Evolutionary conservation across 2,797 vertebrate species (phyloP).

Genomic region (Balearica regulorum): DNA sequence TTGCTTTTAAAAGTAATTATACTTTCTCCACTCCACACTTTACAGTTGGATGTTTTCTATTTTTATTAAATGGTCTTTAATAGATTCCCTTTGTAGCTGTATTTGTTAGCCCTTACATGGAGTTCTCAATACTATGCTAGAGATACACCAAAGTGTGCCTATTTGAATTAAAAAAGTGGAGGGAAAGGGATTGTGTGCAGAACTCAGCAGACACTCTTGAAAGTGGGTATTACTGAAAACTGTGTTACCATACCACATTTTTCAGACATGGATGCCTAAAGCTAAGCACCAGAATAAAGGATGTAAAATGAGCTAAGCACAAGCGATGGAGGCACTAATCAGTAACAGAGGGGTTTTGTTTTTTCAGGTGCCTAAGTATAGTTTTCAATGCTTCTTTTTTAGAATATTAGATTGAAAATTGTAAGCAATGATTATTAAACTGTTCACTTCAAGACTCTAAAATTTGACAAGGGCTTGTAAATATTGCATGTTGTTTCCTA

Average conservation of each 20-base stretch:
- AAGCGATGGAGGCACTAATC: fast-evolving
- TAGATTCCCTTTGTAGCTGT: background rate
- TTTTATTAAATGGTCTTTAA: background rate
- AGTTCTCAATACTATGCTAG: background rate
- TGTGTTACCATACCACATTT: background rate
- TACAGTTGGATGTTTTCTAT: background rate
- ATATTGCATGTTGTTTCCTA: background rate
- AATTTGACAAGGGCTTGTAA: background rate
- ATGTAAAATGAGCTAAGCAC: background rate
- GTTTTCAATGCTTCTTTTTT: background rate
- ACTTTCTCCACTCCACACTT: background rate
- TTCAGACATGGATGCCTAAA: background rate
- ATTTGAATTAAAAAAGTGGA: background rate
- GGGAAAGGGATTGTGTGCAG: background rate
- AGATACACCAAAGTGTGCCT: background rate
- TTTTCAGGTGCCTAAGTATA: background rate
- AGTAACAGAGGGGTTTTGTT: background rate
- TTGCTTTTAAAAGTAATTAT: background rate
- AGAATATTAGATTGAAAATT: background rate
- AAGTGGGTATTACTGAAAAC: background rate
- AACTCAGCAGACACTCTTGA: background rate
- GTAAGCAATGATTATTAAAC: background rate
- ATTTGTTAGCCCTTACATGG: background rate
- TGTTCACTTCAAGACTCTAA: background rate
- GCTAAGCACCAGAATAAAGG: background rate